phyloP scores from a whole-genome alignment of 2,888 invertebrate species.

The Spisula subtruncata region DNA sequence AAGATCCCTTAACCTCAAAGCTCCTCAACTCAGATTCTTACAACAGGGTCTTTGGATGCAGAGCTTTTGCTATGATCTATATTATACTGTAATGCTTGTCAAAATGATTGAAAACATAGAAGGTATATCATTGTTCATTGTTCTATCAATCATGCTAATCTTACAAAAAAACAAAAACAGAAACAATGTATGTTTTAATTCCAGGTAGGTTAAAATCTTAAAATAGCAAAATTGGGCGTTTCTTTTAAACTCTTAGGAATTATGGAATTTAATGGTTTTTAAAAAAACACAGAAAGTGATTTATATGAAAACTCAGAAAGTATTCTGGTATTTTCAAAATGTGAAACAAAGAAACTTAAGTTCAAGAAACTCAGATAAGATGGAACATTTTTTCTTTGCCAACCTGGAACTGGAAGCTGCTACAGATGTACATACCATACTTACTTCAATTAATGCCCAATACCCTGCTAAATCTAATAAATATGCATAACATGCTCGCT shows the following conservation, averaged over 20 bases:
- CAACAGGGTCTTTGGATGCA: no score
- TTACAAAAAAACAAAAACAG: neutral
- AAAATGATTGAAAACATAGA: no score
- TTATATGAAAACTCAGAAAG: neutral
- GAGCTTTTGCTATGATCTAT: no score
- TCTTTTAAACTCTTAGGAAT: neutral
- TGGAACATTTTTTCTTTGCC: neutral
- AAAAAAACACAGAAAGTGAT: neutral
- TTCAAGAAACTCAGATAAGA: neutral
- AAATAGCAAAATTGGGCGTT: constrained; percentile 11
- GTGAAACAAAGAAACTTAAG: constrained; percentile 19
- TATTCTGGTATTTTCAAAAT: neutral
- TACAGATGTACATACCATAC: constrained; percentile 12
- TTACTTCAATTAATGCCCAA: neutral
- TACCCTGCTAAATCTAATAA: neutral
- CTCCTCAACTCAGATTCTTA: no score
- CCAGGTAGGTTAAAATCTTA: constrained; percentile 4
- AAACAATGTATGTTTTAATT: constrained; percentile 1
- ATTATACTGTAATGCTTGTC: no score
- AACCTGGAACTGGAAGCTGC: neutral
- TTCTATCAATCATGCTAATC: no score
- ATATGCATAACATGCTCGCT: neutral
- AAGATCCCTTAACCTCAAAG: no score
- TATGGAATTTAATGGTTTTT: constrained; percentile 1
- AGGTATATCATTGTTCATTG: no score